Base-by-base conservation (phyloP, 2,888 invertebrate genomes). In the Limnephilus rhombicus region DNA sequence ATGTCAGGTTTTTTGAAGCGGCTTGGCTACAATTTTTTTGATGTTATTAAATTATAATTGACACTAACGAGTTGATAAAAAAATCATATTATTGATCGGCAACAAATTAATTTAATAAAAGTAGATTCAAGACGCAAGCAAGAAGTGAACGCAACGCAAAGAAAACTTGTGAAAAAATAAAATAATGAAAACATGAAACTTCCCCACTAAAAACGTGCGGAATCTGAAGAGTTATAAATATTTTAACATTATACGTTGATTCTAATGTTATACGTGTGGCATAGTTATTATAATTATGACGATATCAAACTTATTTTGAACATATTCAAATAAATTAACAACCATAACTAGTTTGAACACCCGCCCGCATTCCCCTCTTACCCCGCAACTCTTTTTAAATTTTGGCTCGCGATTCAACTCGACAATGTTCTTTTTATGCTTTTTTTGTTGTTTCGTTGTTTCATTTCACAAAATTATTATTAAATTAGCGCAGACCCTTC, bases 1-100 rank as follows among this genome's bases (percentile, higher is more conserved):
- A 53, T 49, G 87, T 87, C 87, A 34, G 53, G 68, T 87, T 87
- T 87, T 31, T 53, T 85, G 24, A 34, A 34, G 31, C 15, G 13
- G 82, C 18, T 13, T 82, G 29, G 34, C 34, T 31, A 31, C 29
- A 13, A 82, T 18, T 15, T 82, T 13, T 31, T 82, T 34, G 82
- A 31, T 15, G 34, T 68, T 68, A 68, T 68, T 68, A 68, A 68
- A n/a, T 68, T 68, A n/a, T 68, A 7, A 68, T n/a, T 68, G 68
- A 68, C 24, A 49, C 49, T 68, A 68, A 68, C 24, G 24, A 24
- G 68, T 68, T n/a, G 24, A 5, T 68, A 7, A 68, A 68, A 68
- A 68, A 68, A 68, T 68, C 24, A 24, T 68, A 68, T 24, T 68
- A 68, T 68, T 68, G 68, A 68, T 68, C 24, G 68, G 24, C 3